These are phyloP conservation scores for Ectropis crepuscularia DNA, from an alignment of 2,888 invertebrate species.

Conservation along the genomic window DNA sequence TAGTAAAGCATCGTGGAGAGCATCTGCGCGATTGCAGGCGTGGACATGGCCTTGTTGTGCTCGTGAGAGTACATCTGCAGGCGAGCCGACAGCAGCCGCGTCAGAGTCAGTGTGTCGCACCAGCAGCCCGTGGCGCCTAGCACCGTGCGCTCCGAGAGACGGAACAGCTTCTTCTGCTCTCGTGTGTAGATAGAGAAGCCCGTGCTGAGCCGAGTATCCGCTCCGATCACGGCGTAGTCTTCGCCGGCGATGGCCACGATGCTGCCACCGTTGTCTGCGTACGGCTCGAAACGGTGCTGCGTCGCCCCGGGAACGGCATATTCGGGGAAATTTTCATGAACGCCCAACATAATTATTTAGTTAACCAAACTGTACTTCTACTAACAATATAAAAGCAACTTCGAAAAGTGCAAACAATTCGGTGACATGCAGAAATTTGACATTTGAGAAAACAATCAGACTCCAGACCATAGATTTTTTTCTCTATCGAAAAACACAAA, in stretches of 20 bases:
- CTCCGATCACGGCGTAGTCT: constrained; percentile 97
- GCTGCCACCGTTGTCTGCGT: constrained; percentile 89
- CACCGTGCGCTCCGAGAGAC: constrained; percentile 92
- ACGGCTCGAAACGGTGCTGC: constrained; percentile 80
- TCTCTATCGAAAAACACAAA: neutral
- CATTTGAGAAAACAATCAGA: neutral
- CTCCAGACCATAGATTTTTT: neutral
- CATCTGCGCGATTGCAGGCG: constrained; percentile 97
- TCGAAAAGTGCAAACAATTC: constrained; percentile 19
- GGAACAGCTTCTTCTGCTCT: constrained; percentile 94
- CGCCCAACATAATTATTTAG: constrained; percentile 61
- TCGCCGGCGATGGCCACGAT: constrained; percentile 98
- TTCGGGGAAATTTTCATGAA: constrained; percentile 73
- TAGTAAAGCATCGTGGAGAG: constrained; percentile 97
- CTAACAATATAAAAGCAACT: constrained; percentile 5
- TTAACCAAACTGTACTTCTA: neutral
- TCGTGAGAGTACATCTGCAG: constrained; percentile 98
- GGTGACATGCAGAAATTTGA: constrained; percentile 67
- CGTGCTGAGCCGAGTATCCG: constrained; percentile 96
- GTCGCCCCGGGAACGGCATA: constrained; percentile 81
- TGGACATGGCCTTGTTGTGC: constrained; percentile 96
- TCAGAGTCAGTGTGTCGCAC: constrained; percentile 97
- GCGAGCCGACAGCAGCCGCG: constrained; percentile 91
- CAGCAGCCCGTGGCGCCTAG: constrained; percentile 98
- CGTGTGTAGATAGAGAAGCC: constrained; percentile 96